A percentile compares a stretch with the other conserved stretches of the same genome.
phyloP scores from a whole-genome alignment of 2,888 invertebrate species.

The Deilephila porcellus region DNA sequence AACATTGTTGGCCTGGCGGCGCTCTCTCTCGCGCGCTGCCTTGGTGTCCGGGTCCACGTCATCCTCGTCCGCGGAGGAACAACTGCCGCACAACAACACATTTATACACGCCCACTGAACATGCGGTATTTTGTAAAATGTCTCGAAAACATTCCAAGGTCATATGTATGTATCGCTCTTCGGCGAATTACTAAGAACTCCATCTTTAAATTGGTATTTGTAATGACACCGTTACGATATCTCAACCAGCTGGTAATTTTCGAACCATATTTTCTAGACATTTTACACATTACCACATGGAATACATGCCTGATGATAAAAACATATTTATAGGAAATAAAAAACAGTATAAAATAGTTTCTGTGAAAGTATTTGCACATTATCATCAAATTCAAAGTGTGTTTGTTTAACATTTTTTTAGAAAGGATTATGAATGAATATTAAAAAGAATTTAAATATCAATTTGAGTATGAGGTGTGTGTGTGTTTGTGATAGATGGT shows the following conservation, averaged over 20 bases:
- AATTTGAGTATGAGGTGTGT: not conserved
- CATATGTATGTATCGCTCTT: too few species aligned
- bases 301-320: not conserved
- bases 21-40: conserved; percentile 96
- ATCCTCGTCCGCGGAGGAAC: conserved; percentile 94
- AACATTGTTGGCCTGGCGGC: conserved; percentile 98
- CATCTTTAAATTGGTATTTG: not conserved
- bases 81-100: conserved; percentile 69
- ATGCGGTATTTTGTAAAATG: not conserved
- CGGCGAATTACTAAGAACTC: too few species aligned
- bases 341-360: too few species aligned
- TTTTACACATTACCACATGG: conserved; percentile 9
- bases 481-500: conserved; percentile 3
- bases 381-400: too few species aligned
- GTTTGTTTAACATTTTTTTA: not conserved
- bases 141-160: not conserved
- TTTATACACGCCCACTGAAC: conserved; percentile 3
- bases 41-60: conserved; percentile 93
- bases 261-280: not conserved
- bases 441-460: not conserved
- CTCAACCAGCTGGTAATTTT: too few species aligned
- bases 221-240: too few species aligned
- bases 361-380: too few species aligned
- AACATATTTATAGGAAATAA: not conserved
- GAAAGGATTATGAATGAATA: too few species aligned